Evolutionary conservation across 2,113 vertebrate genomes (phyloP).

Genomic region (Hippolais icterina): DNA sequence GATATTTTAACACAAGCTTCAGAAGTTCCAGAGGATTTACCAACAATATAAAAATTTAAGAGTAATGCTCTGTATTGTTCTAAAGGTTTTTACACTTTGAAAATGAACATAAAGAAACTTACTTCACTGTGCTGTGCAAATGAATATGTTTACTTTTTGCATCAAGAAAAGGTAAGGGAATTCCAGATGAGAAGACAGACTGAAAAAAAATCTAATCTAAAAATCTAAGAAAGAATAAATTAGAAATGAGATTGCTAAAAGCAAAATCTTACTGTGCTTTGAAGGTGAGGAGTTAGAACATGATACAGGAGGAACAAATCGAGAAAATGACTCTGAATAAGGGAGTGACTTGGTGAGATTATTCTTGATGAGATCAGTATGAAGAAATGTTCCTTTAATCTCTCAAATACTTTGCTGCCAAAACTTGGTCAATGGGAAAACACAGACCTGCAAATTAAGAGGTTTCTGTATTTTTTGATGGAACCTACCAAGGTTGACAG

Average conservation of each 20-base stretch:
- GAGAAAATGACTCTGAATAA: background rate
- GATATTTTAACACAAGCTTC: background rate
- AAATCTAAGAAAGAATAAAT: background rate
- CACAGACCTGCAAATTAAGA: constrained; percentile 1
- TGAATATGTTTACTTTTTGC: background rate
- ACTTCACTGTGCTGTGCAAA: background rate
- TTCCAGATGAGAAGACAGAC: background rate
- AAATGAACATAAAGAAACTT: background rate
- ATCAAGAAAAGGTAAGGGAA: background rate
- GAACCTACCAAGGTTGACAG: background rate
- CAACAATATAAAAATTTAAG: background rate
- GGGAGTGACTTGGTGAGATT: constrained; percentile 3
- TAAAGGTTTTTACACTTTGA: background rate
- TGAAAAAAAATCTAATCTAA: background rate
- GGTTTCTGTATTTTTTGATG: background rate
- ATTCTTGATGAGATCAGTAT: constrained; percentile 28
- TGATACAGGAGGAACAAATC: background rate
- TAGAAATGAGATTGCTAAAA: constrained; percentile 23
- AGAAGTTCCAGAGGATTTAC: background rate
- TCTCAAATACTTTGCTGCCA: constrained; percentile 7
- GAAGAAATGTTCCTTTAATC: constrained; percentile 40
- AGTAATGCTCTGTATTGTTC: background rate
- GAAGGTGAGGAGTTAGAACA: constrained; percentile 45
- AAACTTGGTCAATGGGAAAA: background rate
- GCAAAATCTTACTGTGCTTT: constrained; percentile 15